Evolutionary conservation across 1,140 invertebrate species (phyloP), one percentile per base, ranked within the genome.

Genomic region (Drosophila persimilis): DNA sequence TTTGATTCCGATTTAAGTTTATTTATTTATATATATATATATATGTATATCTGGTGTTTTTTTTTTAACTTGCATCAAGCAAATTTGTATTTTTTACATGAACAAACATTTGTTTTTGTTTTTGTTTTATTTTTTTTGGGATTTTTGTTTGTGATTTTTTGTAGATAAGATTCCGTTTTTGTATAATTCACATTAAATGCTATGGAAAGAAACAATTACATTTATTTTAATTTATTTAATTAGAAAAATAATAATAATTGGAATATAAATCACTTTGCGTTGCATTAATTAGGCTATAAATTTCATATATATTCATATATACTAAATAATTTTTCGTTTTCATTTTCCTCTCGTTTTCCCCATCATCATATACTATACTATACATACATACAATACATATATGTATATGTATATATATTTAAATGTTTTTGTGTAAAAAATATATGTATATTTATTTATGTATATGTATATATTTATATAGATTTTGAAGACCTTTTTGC

Each of bases 181-280:
- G 72, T 75, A 75, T 66, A 75, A 60, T 75, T 75, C 73, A 75
- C 73, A 74, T 75, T 75, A 75, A 75, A 75, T 75, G 73, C 73
- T 75, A 75, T 75, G 73, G 73, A 75, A 75, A 75, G 73, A 75
- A 73, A 73, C 71, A 73, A 73, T 73, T 73, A 73, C 71, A 73
- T 73, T 73, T 53, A 73, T 61, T 86, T 76, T 74, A 81, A 88
- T 81, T 81, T 78, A 81, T 88, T 86, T 81, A 78, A 69, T 81
- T 88, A 81, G 75, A 88, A 86, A 86, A 81, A 86, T 88, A 88
- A 86, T 88, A 81, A 86, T 86, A 86, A 86, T 86, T 86, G 83
- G 81, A 86, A 86, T 86, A 85, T 85, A 86, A 86, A 86, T 86
- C 83, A 86, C 83, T 86, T 86, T 86, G 80, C 76, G 76, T 78